Evolutionary conservation across 2,888 invertebrate species (phyloP), one percentile per base, ranked within the genome.

Genomic region (Rhamphomyia laevipes): DNA sequence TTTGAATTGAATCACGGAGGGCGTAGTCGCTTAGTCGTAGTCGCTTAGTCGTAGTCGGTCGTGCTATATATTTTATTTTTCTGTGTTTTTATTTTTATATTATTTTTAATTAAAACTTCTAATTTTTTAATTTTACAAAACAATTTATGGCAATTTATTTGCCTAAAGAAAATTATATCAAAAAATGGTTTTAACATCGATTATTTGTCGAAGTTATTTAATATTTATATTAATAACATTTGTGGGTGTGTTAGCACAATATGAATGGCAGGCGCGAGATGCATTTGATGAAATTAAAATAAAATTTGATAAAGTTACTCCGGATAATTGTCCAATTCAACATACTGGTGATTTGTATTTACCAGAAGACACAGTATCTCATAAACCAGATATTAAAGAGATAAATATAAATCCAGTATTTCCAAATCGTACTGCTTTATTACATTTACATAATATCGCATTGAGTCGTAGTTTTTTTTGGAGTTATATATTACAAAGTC

Each of bases 371-470:
- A 76, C 89, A 0, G 84, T 97, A 1, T 91, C 95, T 0, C 95
- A 95, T 65, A 76, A 86, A 55, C 94, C 94, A 0, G 90, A 93
- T 61, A 89, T 93, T 52, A 92, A 93, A 68, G 90, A 94, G 63
- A 82, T 94, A 53, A 91, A 93, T 62, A 88, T 93, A 48, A 93
- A 95, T 73, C 89, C 94, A 11, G 81, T 95, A 46, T 92, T 91
- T 62, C 92, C 92, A 0, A 97, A 97, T 72, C 80, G 96, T 60
- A 95, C 96, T 0, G 88, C 88, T 21, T 71, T 97, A 59, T 73
- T 95, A 49, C 94, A 96, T 73, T 73, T 95, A 51, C 95, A 96
- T 68, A 96, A 96, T 68, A 85, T 95, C 83, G 96, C 95, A n/a
- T 74, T 95, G 65, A 93, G 86, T 66, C 74, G 96, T 58, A 92